phyloP scores from a whole-genome alignment of 2,113 vertebrate species.

The Poeciliopsis prolifica region DNA sequence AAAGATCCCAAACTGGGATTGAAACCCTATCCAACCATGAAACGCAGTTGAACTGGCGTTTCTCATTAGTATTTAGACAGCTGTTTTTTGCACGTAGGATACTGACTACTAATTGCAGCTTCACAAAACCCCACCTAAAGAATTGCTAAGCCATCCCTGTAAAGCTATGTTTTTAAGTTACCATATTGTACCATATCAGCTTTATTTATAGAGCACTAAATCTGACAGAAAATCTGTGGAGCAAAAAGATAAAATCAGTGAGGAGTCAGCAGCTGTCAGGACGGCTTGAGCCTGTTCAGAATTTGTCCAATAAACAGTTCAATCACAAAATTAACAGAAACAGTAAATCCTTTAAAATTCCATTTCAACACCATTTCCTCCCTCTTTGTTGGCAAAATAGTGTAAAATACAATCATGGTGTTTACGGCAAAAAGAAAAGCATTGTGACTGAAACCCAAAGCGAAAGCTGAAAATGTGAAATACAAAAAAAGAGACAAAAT shows the following conservation, averaged over 20 bases:
- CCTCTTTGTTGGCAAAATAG: not conserved
- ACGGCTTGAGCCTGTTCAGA: not conserved
- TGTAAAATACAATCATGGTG: slow-evolving; percentile 5
- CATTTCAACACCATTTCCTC: not conserved
- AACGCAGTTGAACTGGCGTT: too few species aligned
- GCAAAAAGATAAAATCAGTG: too few species aligned
- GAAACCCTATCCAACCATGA: too few species aligned
- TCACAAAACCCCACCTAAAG: not conserved
- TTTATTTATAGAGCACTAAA: too few species aligned
- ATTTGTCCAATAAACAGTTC: too few species aligned
- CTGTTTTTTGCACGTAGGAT: not conserved
- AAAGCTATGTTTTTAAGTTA: too few species aligned
- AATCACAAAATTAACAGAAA: too few species aligned
- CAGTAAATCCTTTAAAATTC: not conserved
- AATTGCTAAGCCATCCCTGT: not conserved
- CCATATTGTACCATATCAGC: too few species aligned
- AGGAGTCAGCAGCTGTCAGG: not conserved
- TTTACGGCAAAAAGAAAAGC: slow-evolving; percentile 20
- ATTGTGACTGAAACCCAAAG: slow-evolving; percentile 36
- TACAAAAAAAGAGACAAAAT: not conserved
- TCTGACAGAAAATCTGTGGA: too few species aligned
- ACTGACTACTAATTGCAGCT: not conserved
- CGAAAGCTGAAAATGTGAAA: slow-evolving; percentile 10
- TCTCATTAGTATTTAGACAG: not conserved
- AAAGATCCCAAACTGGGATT: too few species aligned